Base-by-base conservation (phyloP, 1,140 invertebrate genomes). In the Chionoecetes opilio region DNA sequence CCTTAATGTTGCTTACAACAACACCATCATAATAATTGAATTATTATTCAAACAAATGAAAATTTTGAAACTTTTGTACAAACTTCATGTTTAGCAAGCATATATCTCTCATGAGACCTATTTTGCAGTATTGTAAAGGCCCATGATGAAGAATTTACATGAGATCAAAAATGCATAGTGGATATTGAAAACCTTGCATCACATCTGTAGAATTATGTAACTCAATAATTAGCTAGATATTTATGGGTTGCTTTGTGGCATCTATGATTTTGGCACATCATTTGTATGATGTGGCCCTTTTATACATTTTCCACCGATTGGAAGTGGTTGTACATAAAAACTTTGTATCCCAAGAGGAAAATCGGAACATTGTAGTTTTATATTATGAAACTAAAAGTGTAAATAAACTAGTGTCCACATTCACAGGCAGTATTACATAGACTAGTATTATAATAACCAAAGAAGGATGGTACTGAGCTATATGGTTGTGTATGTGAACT, bases 301-400 rank as follows among this genome's bases (percentile, higher is more conserved):
- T 75, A 26, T 75, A 75, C 63, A 75, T 75, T 75, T n/a, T n/a
- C 63, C n/a, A n/a, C 21, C 21, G 21, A 75, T 26, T 26, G 63
- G 63, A 75, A 75, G 63, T 75, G 63, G 63, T 75, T 75, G 63
- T 75, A 75, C n/a, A 75, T 75, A 75, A 26, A 8, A 75, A 75
- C 63, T 75, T 75, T 75, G 63, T 75, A 75, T 75, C 63, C 63
- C 63, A 75, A n/a, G 63, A n/a, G 63, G 63, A 75, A 75, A 75
- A 75, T 75, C n/a, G 63, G n/a, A 75, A n/a, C 63, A 75, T 21
- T 75, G 63, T 75, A 75, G 63, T 75, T 75, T 75, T 75, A n/a
- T 75, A 75, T 75, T 75, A 26, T 75, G 63, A 75, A 75, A 75
- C 63, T 75, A n/a, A 75, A 75, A 75, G 6, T 75, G 63, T 75